Evolutionary conservation across 2,797 vertebrate species (phyloP), one percentile per base, ranked within the genome.

Genomic region (Pipistrellus nathusii): DNA sequence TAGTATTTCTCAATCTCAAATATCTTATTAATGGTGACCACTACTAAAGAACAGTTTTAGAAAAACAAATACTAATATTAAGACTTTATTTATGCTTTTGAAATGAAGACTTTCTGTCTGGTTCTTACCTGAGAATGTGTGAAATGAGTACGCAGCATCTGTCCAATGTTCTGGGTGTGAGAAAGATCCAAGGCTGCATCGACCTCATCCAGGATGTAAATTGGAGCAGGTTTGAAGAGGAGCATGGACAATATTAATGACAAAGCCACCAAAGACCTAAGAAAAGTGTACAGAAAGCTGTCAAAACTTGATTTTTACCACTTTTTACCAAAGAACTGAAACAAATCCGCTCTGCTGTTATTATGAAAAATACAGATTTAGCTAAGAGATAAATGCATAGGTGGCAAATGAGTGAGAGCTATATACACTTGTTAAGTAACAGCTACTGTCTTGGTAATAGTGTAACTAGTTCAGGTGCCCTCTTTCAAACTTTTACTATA

Each of bases 191-290:
- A 98, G 5, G 99, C 99, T 1, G 99, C 99, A 38, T 99, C 99
- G 75, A 99, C 99, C 97, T 99, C 99, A 51, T 99, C 99, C 76
- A 99, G 96, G 97, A 99, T 99, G 96, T 99, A 99, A 98, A 99
- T 99, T 30, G 99, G 99, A 82, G 99, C 99, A 8, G 99, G 99
- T 97, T 99, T 99, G 98, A 99, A 99, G 77, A 99, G 99, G 77
- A 99, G 98, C 99, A 99, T 99, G 96, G 99, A 98, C 94, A 99
- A 88, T 97, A 99, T 99, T 94, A 99, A 98, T 71, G 99, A 99
- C 97, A 99, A 98, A 8, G 99, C 99, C 97, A 99, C 99, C 90
- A 99, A 92, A 0, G 99, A 99, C 95, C 99, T 99, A 97, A 72
- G 32, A 72, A 73, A 73, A 41, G 88, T 32, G 9, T 35, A 21